phyloP scores from a whole-genome alignment of 2,888 invertebrate species.

The Colletes collaris region DNA sequence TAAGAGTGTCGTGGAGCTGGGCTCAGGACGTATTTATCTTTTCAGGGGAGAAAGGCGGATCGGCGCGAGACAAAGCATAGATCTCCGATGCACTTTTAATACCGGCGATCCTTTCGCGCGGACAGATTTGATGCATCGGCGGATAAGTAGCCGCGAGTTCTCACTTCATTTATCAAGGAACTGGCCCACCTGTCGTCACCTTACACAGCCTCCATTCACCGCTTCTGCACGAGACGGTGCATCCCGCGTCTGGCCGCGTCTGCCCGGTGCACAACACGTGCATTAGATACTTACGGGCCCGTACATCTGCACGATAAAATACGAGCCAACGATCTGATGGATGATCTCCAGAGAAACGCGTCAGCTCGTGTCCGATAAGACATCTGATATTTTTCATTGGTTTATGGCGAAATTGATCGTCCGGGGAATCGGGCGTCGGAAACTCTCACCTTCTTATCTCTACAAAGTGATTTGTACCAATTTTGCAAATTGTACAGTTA shows the following conservation, averaged over 20 bases:
- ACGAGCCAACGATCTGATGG: constrained; percentile 62
- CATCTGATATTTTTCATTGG: constrained; percentile 57
- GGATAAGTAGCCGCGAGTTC: constrained; percentile 76
- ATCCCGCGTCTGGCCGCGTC: constrained; percentile 32
- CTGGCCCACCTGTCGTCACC: constrained; percentile 72
- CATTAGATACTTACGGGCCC: constrained; percentile 58
- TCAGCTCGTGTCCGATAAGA: constrained; percentile 58
- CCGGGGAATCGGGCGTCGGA: constrained; percentile 23
- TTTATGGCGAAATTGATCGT: constrained; percentile 39
- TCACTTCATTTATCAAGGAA: constrained; percentile 76
- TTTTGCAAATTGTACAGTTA: constrained; percentile 5
- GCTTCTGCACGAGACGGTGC: constrained; percentile 25
- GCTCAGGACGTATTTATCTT: constrained; percentile 19
- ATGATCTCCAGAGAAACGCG: constrained; percentile 58
- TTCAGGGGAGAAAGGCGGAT: background rate
- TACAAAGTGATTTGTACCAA: background rate
- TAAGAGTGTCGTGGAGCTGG: too few species aligned
- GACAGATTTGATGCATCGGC: constrained; percentile 76
- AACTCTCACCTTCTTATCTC: background rate
- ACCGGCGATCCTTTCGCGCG: constrained; percentile 53
- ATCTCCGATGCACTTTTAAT: constrained; percentile 65
- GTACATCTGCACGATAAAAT: constrained; percentile 47
- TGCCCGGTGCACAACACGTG: constrained; percentile 55
- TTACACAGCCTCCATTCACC: constrained; percentile 59
- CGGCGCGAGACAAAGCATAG: constrained; percentile 43